Percentiles rank a stretch among this genome's conserved stretches.
Evolutionary conservation across 2,113 vertebrate genomes (phyloP).

Genomic region (Dicentrarchus labrax): DNA sequence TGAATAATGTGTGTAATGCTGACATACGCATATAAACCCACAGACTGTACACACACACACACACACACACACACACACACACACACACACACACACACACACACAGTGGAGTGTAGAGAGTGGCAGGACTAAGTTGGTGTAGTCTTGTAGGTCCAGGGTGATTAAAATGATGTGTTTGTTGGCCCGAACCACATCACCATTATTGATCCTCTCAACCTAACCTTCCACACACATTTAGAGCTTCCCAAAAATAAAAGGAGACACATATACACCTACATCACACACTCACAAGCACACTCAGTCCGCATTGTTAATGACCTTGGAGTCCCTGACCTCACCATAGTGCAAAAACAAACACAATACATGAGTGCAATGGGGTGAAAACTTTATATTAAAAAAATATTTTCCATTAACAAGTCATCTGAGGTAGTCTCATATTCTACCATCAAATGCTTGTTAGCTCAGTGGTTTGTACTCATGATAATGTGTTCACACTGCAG

Average conservation of each 20-base stretch:
- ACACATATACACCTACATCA: background rate
- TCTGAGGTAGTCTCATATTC: background rate
- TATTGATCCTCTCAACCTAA: conserved; percentile 55
- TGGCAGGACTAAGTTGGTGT: background rate
- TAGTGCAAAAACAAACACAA: background rate
- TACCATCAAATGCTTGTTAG: background rate
- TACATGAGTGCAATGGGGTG: background rate
- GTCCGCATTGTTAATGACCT: conserved; percentile 15
- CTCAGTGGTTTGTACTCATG: background rate
- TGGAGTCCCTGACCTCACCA: conserved; percentile 1
- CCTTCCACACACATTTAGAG: conserved; percentile 28
- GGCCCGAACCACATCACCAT: conserved; percentile 53
- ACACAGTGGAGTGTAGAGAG: background rate
- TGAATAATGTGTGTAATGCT: conserved; percentile 60
- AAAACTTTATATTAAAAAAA: background rate
- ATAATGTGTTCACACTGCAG: background rate
- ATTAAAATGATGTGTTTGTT: conserved; percentile 74
- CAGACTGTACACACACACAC: conserved; percentile 14
- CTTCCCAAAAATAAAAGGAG: conserved; percentile 15
- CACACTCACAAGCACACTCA: background rate
- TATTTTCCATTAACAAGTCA: background rate
- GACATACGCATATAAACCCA: conserved; percentile 31
- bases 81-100: conserved; percentile 31
- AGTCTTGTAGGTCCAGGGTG: conserved; percentile 36
- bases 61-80: conserved; percentile 21